These are phyloP conservation scores for Poeciliopsis infans DNA, from an alignment of 2,797 vertebrate genomes.

Conservation along the genomic window DNA sequence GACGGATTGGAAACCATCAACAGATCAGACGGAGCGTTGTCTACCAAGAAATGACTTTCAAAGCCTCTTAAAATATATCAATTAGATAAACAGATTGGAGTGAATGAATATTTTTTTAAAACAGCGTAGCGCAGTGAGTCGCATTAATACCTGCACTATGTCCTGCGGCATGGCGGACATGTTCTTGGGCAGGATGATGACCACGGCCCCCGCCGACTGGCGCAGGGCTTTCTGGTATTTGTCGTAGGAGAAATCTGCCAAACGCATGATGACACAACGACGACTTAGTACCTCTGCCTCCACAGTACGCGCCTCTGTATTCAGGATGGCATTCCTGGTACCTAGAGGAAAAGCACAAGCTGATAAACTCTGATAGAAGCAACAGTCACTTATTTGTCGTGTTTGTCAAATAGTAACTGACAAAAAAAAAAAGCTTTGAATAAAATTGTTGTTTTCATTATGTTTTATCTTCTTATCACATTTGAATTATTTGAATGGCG, in stretches of 20 bases:
- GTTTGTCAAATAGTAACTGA: not conserved
- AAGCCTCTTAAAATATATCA: not conserved
- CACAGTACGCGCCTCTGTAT: slow-evolving; percentile 94
- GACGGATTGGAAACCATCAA: not conserved
- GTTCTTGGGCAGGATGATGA: slow-evolving; percentile 93
- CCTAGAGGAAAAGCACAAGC: slow-evolving; percentile 72
- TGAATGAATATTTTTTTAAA: not conserved
- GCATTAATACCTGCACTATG: slow-evolving; percentile 85
- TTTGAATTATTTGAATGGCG: not conserved
- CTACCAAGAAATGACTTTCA: not conserved
- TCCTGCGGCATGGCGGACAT: slow-evolving; percentile 96
- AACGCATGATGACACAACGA: slow-evolving; percentile 96
- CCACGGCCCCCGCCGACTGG: slow-evolving; percentile 95
- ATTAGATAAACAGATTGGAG: not conserved
- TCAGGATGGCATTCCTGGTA: slow-evolving; percentile 94
- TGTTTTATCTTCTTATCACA: not conserved
- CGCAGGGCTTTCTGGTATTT: slow-evolving; percentile 95
- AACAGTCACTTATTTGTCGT: not conserved
- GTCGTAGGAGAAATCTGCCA: slow-evolving; percentile 94
- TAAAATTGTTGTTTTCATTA: not conserved
- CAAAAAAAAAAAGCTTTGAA: not conserved
- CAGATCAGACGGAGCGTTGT: not conserved
- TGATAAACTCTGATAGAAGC: not conserved
- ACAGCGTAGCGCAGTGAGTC: not conserved
- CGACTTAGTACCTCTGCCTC: slow-evolving; percentile 97